Conservation (phyloP, 2,113 vertebrate genomes). For the Bos taurus region DNA sequence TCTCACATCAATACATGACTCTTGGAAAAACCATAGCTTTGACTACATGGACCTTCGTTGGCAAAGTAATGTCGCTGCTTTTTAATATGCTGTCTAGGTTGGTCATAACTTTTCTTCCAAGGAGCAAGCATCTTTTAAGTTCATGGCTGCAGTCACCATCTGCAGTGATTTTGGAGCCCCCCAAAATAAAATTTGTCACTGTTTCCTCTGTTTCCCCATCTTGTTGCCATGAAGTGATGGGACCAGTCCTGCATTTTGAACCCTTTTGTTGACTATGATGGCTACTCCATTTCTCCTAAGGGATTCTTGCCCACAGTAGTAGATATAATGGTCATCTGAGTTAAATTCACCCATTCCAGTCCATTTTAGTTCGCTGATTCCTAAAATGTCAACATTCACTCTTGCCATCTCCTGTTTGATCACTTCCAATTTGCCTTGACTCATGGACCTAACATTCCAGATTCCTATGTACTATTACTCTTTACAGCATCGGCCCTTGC, state of each 20-base stretch:
- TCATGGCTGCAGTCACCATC: background rate
- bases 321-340: background rate
- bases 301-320: background rate
- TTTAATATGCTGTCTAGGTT: background rate
- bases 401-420: background rate
- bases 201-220: background rate
- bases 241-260: background rate
- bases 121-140: background rate
- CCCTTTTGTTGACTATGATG: background rate
- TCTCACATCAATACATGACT: background rate
- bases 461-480: background rate
- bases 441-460: background rate
- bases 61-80: background rate
- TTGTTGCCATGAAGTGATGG: background rate
- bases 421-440: background rate
- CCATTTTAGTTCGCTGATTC: background rate
- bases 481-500: background rate
- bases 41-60: background rate
- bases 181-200: background rate
- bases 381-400: background rate
- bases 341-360: background rate
- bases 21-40: background rate
- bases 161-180: background rate
- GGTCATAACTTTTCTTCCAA: background rate
- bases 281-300: background rate